phyloP scores from a whole-genome alignment of 2,888 invertebrate genomes.

The Dioctria linearis region DNA sequence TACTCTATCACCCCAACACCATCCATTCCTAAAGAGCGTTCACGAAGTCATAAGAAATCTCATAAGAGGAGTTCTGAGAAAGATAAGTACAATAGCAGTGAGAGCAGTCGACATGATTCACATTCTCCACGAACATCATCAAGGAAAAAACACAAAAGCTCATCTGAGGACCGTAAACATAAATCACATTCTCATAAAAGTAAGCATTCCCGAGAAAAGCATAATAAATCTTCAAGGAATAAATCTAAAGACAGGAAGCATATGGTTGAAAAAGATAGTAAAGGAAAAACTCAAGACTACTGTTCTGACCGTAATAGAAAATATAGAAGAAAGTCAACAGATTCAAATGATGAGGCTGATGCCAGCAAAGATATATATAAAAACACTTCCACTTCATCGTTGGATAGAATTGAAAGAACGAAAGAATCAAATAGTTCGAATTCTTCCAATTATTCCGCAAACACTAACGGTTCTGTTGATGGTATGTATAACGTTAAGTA shows the following conservation, averaged over 20 bases:
- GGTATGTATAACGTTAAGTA: conserved; percentile 23
- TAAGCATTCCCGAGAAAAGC: conserved; percentile 21
- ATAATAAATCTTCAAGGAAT: conserved; percentile 34
- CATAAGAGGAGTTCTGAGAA: conserved; percentile 6
- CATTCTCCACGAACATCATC: conserved; percentile 22
- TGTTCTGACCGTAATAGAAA: conserved; percentile 78
- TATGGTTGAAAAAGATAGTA: conserved; percentile 65
- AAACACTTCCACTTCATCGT: conserved; percentile 64
- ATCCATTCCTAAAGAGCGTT: neutral
- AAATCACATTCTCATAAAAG: conserved; percentile 28
- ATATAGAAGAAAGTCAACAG: conserved; percentile 81
- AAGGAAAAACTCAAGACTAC: conserved; percentile 79
- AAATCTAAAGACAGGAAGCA: conserved; percentile 67
- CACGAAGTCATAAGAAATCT: neutral
- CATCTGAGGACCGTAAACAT: conserved; percentile 10
- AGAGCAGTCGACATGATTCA: conserved; percentile 6
- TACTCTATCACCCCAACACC: neutral
- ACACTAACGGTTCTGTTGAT: conserved; percentile 39
- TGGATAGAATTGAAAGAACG: conserved; percentile 25
- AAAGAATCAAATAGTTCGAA: conserved; percentile 41
- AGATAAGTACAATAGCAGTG: conserved; percentile 20
- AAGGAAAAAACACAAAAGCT: conserved; percentile 20
- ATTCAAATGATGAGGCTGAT: conserved; percentile 81
- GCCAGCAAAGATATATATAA: conserved; percentile 72
- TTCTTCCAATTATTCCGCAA: conserved; percentile 43